A percentile compares a stretch with the other conserved stretches of the same genome.
These are phyloP conservation scores for Threskiornis aethiopicus DNA, from an alignment of 2,797 vertebrate genomes.

Conservation along the genomic window DNA sequence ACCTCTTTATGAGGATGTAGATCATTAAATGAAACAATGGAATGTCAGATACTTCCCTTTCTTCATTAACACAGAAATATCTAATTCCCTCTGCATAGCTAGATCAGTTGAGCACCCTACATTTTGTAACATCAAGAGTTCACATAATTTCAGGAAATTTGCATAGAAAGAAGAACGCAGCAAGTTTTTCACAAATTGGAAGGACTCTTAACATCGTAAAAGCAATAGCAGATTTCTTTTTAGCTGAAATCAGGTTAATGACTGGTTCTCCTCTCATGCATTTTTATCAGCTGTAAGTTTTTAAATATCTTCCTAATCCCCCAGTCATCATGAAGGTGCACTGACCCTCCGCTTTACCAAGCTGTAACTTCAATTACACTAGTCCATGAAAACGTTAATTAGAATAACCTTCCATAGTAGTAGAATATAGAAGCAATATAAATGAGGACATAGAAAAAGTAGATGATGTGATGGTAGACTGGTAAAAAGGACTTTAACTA, in stretches of 20 bases:
- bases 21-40: background rate
- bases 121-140: background rate
- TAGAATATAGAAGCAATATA: background rate
- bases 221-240: background rate
- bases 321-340: conserved; percentile 4
- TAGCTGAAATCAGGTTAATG: conserved; percentile 25
- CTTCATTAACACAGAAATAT: background rate
- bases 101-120: background rate
- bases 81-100: background rate
- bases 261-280: background rate
- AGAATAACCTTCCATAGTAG: background rate
- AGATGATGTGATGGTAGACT: background rate
- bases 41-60: background rate
- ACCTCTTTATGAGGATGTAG: background rate
- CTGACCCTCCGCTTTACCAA: conserved; percentile 32
- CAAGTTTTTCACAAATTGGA: background rate
- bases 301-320: conserved; percentile 39
- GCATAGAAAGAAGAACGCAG: background rate
- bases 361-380: conserved; percentile 14
- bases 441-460: background rate
- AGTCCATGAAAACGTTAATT: conserved; percentile 18
- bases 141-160: background rate
- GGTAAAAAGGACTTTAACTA: background rate
- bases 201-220: background rate
- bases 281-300: conserved; percentile 44